phyloP scores from a whole-genome alignment of 2,113 vertebrate genomes.

The Oncorhynchus keta region DNA sequence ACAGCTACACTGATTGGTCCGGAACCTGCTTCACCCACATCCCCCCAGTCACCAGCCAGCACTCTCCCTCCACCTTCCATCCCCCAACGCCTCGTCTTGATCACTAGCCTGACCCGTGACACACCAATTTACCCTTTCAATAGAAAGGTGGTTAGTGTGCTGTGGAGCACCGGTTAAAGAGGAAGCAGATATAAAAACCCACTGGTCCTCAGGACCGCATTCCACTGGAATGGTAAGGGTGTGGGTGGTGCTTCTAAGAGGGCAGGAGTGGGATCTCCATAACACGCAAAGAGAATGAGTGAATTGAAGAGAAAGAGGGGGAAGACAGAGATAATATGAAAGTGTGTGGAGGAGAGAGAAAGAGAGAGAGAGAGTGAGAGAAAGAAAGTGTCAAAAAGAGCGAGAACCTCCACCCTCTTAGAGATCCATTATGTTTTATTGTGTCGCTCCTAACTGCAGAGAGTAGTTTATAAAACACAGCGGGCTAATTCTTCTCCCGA shows the following conservation, averaged over 20 bases:
- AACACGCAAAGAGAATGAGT: conserved; percentile 18
- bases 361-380: too few species aligned
- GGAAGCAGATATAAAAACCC: conserved; percentile 24
- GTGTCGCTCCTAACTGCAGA: not conserved
- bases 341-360: not conserved
- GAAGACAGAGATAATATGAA: not conserved
- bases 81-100: not conserved
- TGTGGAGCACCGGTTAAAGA: too few species aligned
- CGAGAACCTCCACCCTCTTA: too few species aligned
- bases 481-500: not conserved
- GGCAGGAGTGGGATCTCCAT: not conserved
- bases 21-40: too few species aligned
- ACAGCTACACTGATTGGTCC: too few species aligned
- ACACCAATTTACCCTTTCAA: too few species aligned
- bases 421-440: too few species aligned
- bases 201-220: too few species aligned
- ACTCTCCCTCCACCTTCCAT: conserved; percentile 5
- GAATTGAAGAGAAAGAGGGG: not conserved
- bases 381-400: too few species aligned
- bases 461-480: not conserved
- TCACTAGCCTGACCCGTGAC: too few species aligned
- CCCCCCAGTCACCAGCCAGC: not conserved
- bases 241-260: conserved; percentile 72
- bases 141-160: too few species aligned
- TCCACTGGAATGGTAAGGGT: conserved; percentile 45